A percentile compares a stretch with the other conserved stretches of the same genome.
Evolutionary conservation across 2,888 invertebrate genomes (phyloP).

Genomic region (Lasioglossum figueresi): DNA sequence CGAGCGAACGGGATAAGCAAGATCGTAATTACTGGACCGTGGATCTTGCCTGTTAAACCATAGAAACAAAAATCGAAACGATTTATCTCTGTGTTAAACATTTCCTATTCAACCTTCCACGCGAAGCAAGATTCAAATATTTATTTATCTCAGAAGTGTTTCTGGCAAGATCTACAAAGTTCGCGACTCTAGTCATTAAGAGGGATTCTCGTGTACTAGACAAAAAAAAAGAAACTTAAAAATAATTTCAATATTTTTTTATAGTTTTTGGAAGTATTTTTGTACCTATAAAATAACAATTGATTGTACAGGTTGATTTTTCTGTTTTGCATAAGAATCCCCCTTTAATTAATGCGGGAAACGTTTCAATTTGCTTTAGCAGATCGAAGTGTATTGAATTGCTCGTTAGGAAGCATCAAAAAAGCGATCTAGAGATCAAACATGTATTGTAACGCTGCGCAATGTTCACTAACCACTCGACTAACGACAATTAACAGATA

Average conservation of each 20-base stretch:
- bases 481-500: constrained; percentile 79
- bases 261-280: background rate
- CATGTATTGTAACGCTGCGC: constrained; percentile 6
- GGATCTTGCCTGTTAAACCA: background rate
- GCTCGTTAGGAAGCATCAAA: background rate
- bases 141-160: background rate
- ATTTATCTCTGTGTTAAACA: background rate
- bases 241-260: no score
- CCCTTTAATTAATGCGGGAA: background rate
- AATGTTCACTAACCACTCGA: constrained; percentile 45
- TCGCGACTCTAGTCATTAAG: background rate
- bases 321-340: background rate
- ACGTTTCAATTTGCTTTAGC: background rate
- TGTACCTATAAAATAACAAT: background rate
- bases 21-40: background rate
- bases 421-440: constrained; percentile 17
- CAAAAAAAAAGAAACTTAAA: background rate
- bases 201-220: background rate
- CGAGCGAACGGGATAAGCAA: background rate
- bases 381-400: background rate
- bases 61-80: background rate
- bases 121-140: background rate
- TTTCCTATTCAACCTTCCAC: background rate
- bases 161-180: background rate
- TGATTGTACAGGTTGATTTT: background rate